Evolutionary conservation across 2,797 vertebrate species (phyloP), one percentile per base, ranked within the genome.

Genomic region (Bufotes viridis): DNA sequence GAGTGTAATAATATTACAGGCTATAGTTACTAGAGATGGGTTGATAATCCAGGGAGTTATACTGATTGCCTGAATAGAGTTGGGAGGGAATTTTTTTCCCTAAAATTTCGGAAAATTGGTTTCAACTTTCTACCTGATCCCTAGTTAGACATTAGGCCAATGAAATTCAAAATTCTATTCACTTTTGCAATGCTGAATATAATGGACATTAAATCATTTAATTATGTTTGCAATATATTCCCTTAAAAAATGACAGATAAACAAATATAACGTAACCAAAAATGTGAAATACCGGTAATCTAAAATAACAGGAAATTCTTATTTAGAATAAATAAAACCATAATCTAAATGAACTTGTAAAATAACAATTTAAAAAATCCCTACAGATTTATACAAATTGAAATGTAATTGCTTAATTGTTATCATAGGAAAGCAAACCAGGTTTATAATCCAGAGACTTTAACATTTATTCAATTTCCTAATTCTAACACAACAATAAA

Each of bases 351-450:
- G 5, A 42, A 42, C 42, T 42, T 49, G 70, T 17, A 74, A 49
- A 49, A 13, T 53, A 22, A 53, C 49, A n/a, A 78, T 78, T 22
- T 55, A 13, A 78, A 14, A 14, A 78, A 53, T 78, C 4, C 7
- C 12, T 74, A 74, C 20, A 1, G 11, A 53, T 76, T 76, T 76
- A 51, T 22, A 24, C 15, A 49, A 75, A 51, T 11, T 22, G 53
- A 55, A 55, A n/a, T 75, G 42, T 75, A 51, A 78, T 76, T 76
- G 22, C 49, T 24, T 78, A 55, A 78, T 55, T 78, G 51, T 22
- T 26, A 55, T 24, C n/a, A 78, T 24, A 8, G 51, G 20, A 78
- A 55, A 78, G 12, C 75, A 14, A 78, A 55, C 75, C n/a, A 13
- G 22, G n/a, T 55, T 15, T 24, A 55, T 24, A 9, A 75, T 7